Evolutionary conservation across 2,797 vertebrate genomes (phyloP).

Genomic region (Thalassophryne amazonica): DNA sequence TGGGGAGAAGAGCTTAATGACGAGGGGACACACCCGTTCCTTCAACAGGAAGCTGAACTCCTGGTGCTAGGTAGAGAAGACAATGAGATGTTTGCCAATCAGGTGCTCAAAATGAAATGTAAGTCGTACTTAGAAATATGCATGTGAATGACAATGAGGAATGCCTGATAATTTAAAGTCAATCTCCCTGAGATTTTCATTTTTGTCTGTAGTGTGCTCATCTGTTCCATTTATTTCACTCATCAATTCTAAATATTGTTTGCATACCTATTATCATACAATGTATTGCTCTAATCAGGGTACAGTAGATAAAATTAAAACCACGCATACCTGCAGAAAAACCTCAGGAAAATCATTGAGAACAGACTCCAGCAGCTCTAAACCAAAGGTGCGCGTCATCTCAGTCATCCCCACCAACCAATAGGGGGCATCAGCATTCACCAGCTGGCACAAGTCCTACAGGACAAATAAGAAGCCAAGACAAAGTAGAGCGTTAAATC

Average conservation of each 20-base stretch:
- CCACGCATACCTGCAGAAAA: conserved; percentile 87
- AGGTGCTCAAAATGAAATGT: too few relatives aligned
- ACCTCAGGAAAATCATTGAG: conserved; percentile 96
- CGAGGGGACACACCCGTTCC: conserved; percentile 96
- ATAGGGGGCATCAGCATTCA: conserved; percentile 98
- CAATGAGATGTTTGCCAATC: too few relatives aligned
- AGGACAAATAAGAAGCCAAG: conserved; percentile 13
- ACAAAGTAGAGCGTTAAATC: conserved; percentile 34
- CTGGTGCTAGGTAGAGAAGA: conserved; percentile 85
- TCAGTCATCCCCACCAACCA: conserved; percentile 99
- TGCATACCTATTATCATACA: too few relatives aligned
- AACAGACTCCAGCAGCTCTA: conserved; percentile 96
- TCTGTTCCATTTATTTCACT: too few relatives aligned
- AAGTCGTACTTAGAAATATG: too few relatives aligned
- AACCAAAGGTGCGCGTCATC: conserved; percentile 96
- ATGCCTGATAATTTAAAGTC: too few relatives aligned
- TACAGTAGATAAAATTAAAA: too few relatives aligned
- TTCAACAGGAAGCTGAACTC: conserved; percentile 99
- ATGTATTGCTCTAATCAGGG: background rate
- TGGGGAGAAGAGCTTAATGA: conserved; percentile 99
- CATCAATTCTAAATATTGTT: too few relatives aligned
- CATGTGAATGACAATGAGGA: too few relatives aligned
- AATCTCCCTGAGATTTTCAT: too few relatives aligned
- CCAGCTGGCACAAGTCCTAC: conserved; percentile 96
- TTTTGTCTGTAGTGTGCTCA: too few relatives aligned